Conservation (phyloP, 2,888 invertebrate genomes). For the Eupithecia dodoneata region DNA sequence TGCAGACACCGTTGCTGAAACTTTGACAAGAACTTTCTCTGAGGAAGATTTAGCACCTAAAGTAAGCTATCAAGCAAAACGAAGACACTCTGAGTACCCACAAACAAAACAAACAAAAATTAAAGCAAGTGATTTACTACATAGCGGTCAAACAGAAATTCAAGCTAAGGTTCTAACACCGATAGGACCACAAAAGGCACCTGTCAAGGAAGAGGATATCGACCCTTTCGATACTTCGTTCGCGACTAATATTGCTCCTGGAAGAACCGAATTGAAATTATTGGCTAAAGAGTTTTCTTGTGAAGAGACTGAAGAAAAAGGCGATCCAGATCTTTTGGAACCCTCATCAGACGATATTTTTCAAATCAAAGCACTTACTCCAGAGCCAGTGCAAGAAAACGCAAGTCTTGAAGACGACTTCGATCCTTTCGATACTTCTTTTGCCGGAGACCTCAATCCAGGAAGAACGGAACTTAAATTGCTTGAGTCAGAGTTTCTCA, state of each 20-base stretch:
- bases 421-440: slow-evolving; percentile 94
- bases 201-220: slow-evolving; percentile 72
- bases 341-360: slow-evolving; percentile 82
- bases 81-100: slow-evolving; percentile 82
- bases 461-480: slow-evolving; percentile 91
- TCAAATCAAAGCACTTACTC: slow-evolving; percentile 89
- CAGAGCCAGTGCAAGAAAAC: slow-evolving; percentile 71
- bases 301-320: slow-evolving; percentile 65
- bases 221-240: slow-evolving; percentile 96
- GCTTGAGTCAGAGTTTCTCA: slow-evolving; percentile 89
- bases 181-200: slow-evolving; percentile 53
- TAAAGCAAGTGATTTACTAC: slow-evolving; percentile 69
- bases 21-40: slow-evolving; percentile 84
- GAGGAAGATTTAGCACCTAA: slow-evolving; percentile 86
- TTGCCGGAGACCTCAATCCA: slow-evolving; percentile 88
- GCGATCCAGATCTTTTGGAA: slow-evolving; percentile 77
- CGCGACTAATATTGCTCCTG: slow-evolving; percentile 89
- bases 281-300: slow-evolving; percentile 90
- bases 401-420: slow-evolving; percentile 67
- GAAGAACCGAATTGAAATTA: slow-evolving; percentile 90
- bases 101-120: slow-evolving; percentile 56
- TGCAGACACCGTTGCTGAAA: slow-evolving; percentile 86
- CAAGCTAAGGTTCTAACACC: slow-evolving; percentile 87
- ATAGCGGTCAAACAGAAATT: slow-evolving; percentile 63
- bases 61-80: slow-evolving; percentile 66